A percentile compares a stretch with the other conserved stretches of the same genome.
Conservation (phyloP, 2,797 vertebrate species). For the Pantherophis alleghaniensis region DNA sequence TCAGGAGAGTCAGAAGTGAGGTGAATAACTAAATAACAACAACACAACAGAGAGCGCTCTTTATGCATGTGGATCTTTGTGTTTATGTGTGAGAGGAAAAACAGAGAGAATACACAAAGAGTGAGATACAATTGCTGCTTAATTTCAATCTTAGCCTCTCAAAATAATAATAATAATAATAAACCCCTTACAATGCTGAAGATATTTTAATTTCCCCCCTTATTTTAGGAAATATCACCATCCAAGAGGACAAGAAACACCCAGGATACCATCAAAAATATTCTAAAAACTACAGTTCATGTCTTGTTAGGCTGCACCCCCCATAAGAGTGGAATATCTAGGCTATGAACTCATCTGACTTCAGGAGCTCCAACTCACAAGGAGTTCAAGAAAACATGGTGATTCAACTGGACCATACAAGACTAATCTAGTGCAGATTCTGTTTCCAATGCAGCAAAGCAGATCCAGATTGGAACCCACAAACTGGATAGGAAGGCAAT, state of each 20-base stretch:
- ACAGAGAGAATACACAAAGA: background rate
- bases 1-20: background rate
- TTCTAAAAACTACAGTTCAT: background rate
- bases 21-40: background rate
- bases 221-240: background rate
- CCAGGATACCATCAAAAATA: background rate
- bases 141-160: background rate
- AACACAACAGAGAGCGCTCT: background rate
- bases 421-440: background rate
- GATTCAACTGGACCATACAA: background rate
- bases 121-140: background rate
- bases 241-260: background rate
- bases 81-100: background rate
- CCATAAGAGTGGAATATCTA: background rate
- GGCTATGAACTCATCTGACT: background rate
- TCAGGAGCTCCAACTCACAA: background rate
- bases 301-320: background rate
- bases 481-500: background rate
- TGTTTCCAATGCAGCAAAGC: background rate
- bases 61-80: background rate
- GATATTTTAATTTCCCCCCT: background rate
- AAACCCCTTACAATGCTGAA: background rate
- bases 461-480: background rate
- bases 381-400: background rate
- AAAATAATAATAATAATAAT: no score